phyloP scores from a whole-genome alignment of 2,113 vertebrate genomes.

The Lates calcarifer region DNA sequence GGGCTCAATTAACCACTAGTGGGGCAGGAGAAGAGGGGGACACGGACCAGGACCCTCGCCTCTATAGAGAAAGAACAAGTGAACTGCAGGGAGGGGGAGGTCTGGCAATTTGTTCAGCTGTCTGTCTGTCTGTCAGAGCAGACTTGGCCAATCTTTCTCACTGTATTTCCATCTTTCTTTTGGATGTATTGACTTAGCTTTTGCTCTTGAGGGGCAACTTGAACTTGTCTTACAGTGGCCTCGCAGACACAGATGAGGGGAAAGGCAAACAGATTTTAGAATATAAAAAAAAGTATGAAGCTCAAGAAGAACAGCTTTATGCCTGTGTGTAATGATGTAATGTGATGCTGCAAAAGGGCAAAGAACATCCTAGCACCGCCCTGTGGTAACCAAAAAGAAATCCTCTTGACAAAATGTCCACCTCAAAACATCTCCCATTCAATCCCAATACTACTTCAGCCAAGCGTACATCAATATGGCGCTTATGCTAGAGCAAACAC shows the following conservation, averaged over 20 bases:
- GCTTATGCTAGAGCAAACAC: conserved; percentile 74
- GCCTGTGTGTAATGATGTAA: background rate
- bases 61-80: conserved; percentile 78
- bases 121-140: conserved; percentile 65
- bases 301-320: background rate
- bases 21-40: conserved; percentile 69
- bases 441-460: conserved; percentile 58
- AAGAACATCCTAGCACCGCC: background rate
- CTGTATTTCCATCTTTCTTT: conserved; percentile 57
- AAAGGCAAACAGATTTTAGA: conserved; percentile 13
- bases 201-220: conserved; percentile 47
- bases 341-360: conserved; percentile 18
- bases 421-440: conserved; percentile 61
- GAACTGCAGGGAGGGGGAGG: conserved; percentile 76
- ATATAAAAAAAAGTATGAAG: conserved; percentile 15
- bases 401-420: conserved; percentile 58
- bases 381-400: conserved; percentile 42
- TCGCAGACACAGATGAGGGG: conserved; percentile 25
- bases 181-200: conserved; percentile 51
- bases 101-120: conserved; percentile 82
- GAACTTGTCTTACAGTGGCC: conserved; percentile 26
- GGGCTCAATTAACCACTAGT: conserved; percentile 83
- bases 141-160: conserved; percentile 49
- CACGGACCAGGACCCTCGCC: conserved; percentile 70
- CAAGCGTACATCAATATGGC: conserved; percentile 69